phyloP scores from a whole-genome alignment of 2,888 invertebrate genomes.

The Synanthedon vespiformis region DNA sequence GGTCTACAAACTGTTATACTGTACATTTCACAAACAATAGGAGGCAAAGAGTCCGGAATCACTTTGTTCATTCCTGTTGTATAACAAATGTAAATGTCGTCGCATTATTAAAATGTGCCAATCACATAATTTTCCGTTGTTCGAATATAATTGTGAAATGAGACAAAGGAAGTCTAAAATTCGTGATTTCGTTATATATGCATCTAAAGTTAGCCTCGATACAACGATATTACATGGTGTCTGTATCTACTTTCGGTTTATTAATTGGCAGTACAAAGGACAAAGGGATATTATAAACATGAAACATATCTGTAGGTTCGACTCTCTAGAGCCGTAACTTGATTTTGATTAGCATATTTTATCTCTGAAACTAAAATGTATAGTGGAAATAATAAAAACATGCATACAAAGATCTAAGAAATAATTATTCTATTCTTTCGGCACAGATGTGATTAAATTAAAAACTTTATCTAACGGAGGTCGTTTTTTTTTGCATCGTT shows the following conservation, averaged over 20 bases:
- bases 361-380: background rate
- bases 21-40: too few relatives aligned
- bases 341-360: too few relatives aligned
- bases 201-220: background rate
- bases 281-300: background rate
- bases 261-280: background rate
- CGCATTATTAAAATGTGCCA: too few relatives aligned
- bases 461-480: background rate
- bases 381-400: background rate
- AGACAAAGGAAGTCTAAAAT: too few relatives aligned
- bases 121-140: too few relatives aligned
- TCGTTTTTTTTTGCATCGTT: background rate
- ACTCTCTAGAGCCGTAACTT: background rate
- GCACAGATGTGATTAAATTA: background rate
- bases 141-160: too few relatives aligned
- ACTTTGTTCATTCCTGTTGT: too few relatives aligned
- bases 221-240: background rate
- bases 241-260: background rate
- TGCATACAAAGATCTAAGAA: background rate
- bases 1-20: too few relatives aligned
- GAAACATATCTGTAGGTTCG: background rate
- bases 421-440: background rate
- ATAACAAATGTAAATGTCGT: too few relatives aligned
- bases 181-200: too few relatives aligned
- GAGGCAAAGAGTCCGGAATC: too few relatives aligned